Base-by-base conservation (phyloP, 2,113 vertebrate genomes). In the Siphamia tubifer region DNA sequence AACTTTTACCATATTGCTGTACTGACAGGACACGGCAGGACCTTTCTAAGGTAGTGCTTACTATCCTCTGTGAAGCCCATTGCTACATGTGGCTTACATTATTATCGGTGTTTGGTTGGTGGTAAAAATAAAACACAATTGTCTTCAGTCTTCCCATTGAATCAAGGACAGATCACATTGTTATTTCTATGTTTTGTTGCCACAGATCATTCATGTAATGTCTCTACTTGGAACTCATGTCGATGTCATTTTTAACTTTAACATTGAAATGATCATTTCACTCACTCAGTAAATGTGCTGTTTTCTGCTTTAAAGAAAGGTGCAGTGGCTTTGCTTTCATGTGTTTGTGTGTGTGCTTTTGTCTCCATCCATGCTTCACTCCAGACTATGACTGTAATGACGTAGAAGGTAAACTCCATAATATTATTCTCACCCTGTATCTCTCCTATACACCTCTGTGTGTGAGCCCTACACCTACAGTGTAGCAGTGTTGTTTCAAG, bases 351-450 rank as follows among this genome's bases (percentile, higher is more conserved):
- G 78, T 86, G 73, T 88, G 81, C 74, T 91, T 85, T 88, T 90
- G 86, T 89, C 83, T 90, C 89, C 89, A 91, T 91, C 79, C 89
- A 91, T 88, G 90, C 91, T 71, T 87, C 88, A 91, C 87, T 86
- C 87, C 75, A 92, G 90, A 90, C 83, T 84, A 77, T 91, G 89
- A 90, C 82, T 88, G 75, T 91, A 90, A 87, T 91, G 91, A 91
- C 72, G 43, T 90, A 83, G 91, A 91, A 92, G 91, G 91, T 92
- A 92, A 92, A 90, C 72, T 77, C 53, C 79, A 80, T 66, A 47
- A 71, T 70, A 61, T 86, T 87, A 66, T 81, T 79, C 60, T 82
- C 74, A 67, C 74, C 66, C 73, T 69, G 66, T 76, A 49, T 64
- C 58, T 74, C 53, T 81, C 62, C 77, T 35, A 13, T 56, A 10